Conservation (phyloP, 2,797 vertebrate species). For the Lepidocolaptes lacrymiger region DNA sequence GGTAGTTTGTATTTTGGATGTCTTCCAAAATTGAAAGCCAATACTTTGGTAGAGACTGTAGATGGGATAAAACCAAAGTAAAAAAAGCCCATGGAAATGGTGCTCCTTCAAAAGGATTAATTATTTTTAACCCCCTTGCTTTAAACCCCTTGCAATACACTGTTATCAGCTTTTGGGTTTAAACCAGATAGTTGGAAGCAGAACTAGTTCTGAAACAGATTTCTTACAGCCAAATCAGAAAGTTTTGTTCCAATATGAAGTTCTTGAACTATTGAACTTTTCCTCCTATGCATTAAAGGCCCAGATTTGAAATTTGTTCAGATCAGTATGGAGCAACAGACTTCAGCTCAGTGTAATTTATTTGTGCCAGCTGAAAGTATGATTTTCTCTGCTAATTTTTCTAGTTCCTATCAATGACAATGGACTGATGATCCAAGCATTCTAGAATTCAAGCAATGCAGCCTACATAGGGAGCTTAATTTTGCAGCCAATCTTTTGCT, state of each 20-base stretch:
- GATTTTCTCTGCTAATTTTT: neutral
- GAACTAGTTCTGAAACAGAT: neutral
- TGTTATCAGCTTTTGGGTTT: neutral
- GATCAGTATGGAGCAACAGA: neutral
- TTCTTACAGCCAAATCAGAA: neutral
- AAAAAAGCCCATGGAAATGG: neutral
- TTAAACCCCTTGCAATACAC: neutral
- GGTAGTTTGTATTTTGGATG: neutral
- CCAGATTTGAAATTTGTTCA: neutral
- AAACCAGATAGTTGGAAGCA: neutral
- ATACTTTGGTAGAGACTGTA: neutral
- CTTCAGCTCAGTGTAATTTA: neutral
- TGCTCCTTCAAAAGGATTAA: conserved; percentile 34
- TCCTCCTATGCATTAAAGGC: neutral
- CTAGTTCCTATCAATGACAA: neutral
- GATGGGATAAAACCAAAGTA: neutral
- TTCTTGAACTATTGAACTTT: conserved; percentile 16
- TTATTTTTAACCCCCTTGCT: conserved; percentile 2
- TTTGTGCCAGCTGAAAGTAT: neutral
- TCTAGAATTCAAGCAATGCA: neutral
- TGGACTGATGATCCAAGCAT: neutral
- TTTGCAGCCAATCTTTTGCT: neutral
- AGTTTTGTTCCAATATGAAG: neutral
- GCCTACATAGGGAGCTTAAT: neutral
- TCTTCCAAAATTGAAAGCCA: conserved; percentile 13